Evolutionary conservation across 2,797 vertebrate genomes (phyloP).

Genomic region (Petrocephalus sullivani): DNA sequence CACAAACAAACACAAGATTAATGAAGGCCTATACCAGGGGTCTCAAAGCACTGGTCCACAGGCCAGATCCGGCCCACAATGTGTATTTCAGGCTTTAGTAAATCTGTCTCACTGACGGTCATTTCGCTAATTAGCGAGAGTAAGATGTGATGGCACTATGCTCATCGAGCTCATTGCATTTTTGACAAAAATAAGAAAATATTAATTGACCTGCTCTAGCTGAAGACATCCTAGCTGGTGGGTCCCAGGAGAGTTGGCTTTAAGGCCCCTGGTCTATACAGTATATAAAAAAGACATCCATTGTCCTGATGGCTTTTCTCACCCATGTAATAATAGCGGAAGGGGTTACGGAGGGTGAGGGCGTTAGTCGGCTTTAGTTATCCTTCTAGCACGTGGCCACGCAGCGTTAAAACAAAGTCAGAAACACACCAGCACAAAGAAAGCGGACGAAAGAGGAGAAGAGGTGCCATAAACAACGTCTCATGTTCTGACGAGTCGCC

Average conservation of each 20-base stretch:
- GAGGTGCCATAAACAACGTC: background rate
- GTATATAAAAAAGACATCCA: background rate
- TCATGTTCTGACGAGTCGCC: background rate
- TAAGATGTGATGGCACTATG: background rate
- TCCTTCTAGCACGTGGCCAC: background rate
- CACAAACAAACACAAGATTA: background rate
- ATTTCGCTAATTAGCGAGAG: background rate
- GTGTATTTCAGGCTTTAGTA: background rate
- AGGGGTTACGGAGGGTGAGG: background rate
- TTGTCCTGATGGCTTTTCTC: background rate
- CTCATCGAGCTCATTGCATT: background rate
- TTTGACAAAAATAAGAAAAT: background rate
- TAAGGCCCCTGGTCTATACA: background rate
- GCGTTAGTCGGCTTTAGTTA: background rate
- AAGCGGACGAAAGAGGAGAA: background rate
- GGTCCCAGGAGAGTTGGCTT: background rate
- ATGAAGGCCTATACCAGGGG: background rate
- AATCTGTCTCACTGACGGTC: background rate
- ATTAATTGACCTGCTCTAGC: background rate
- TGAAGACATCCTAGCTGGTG: background rate
- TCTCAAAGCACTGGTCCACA: background rate
- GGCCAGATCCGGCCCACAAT: background rate
- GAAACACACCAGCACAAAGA: background rate
- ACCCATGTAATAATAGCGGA: background rate
- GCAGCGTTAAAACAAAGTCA: background rate